These are phyloP conservation scores for Papilio helenus DNA, from an alignment of 1,140 invertebrate species.

Conservation along the genomic window DNA sequence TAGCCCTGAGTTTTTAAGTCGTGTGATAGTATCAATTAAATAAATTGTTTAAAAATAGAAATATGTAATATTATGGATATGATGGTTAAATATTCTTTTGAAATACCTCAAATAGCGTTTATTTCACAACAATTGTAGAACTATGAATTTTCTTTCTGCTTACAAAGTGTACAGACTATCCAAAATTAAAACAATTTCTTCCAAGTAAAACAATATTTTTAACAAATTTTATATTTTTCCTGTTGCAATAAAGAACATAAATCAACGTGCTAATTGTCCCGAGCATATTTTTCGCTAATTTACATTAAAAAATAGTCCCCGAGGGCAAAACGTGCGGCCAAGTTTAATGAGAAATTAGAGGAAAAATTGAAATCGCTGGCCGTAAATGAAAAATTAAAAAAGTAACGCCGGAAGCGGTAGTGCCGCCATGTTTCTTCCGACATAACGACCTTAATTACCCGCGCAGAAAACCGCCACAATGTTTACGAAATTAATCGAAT, in stretches of 20 bases:
- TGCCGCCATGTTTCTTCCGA: conserved; percentile 68
- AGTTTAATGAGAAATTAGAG: conserved; percentile 79
- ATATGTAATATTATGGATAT: too few species aligned
- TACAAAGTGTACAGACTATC: background rate
- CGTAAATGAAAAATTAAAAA: conserved; percentile 80
- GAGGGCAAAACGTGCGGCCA: conserved; percentile 60
- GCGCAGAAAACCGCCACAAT: conserved; percentile 58
- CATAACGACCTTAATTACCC: conserved; percentile 74
- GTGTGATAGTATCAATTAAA: too few species aligned
- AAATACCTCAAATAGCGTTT: too few species aligned
- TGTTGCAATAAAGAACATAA: conserved; percentile 38
- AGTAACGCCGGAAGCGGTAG: conserved; percentile 69
- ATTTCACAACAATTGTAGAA: too few species aligned
- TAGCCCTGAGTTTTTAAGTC: too few species aligned
- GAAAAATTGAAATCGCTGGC: conserved; percentile 68
- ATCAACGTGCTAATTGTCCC: conserved; percentile 48
- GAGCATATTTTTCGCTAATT: conserved; percentile 53
- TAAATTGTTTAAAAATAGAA: too few species aligned
- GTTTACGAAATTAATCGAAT: conserved; percentile 53
- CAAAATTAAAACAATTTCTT: background rate
- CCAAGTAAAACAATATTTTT: background rate
- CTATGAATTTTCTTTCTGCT: too few species aligned
- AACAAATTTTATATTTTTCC: conserved; percentile 23
- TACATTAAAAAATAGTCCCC: conserved; percentile 56
- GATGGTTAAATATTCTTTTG: too few species aligned